These are phyloP conservation scores for Perca fluviatilis DNA, from an alignment of 2,113 vertebrate genomes.

Conservation along the genomic window DNA sequence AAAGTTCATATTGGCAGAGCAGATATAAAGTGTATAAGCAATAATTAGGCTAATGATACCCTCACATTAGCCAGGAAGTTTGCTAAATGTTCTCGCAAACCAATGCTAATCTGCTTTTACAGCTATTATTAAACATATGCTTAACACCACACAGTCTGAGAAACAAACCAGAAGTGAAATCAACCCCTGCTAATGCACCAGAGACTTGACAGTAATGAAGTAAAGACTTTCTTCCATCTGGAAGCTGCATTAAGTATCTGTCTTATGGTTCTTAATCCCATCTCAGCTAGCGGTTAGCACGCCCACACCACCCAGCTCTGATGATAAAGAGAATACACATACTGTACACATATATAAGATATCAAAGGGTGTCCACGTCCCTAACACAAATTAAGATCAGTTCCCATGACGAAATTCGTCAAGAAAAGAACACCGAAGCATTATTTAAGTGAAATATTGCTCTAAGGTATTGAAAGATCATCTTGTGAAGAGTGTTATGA, in stretches of 20 bases:
- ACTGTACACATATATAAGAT: constrained; percentile 54
- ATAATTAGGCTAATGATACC: constrained; percentile 50
- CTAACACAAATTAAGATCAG: constrained; percentile 39
- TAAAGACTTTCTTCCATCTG: constrained; percentile 76
- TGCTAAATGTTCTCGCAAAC: constrained; percentile 45
- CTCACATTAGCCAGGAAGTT: constrained; percentile 37
- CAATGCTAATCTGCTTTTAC: constrained; percentile 53
- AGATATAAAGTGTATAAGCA: constrained; percentile 40
- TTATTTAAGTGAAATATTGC: constrained; percentile 62
- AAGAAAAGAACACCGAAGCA: constrained; percentile 37
- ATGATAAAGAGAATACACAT: constrained; percentile 61
- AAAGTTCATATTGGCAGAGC: constrained; percentile 42
- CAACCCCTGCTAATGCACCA: constrained; percentile 45
- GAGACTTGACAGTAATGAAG: constrained; percentile 73
- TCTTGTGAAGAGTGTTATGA: constrained; percentile 46
- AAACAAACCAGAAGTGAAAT: constrained; percentile 74
- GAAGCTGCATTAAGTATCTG: constrained; percentile 71
- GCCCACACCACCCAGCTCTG: constrained; percentile 38
- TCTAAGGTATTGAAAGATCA: constrained; percentile 32
- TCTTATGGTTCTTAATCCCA: constrained; percentile 63
- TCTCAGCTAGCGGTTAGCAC: constrained; percentile 45
- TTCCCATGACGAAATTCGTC: constrained; percentile 71
- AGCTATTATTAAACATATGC: constrained; percentile 54
- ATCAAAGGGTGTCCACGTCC: constrained; percentile 55
- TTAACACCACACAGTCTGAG: constrained; percentile 51